A percentile compares a stretch with the other conserved stretches of the same genome.
These are phyloP conservation scores for Amphiprion ocellaris DNA, from an alignment of 2,113 vertebrate species.

Conservation along the genomic window DNA sequence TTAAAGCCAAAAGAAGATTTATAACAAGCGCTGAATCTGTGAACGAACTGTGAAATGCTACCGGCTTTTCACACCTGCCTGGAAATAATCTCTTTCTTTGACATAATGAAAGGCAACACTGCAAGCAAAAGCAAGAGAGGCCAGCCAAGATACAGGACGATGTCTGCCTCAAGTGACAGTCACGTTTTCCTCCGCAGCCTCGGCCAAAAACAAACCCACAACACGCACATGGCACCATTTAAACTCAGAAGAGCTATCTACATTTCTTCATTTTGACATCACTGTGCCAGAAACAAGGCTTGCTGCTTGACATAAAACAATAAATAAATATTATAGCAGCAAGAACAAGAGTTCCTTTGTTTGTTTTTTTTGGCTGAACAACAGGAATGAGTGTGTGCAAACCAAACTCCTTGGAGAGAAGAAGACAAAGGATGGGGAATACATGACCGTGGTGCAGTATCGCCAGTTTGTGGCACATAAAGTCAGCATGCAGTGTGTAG, in stretches of 20 bases:
- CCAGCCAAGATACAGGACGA: background rate
- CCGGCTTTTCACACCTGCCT: background rate
- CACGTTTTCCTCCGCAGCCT: constrained; percentile 15
- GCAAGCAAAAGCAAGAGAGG: background rate
- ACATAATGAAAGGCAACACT: constrained; percentile 6
- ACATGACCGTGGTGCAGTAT: background rate
- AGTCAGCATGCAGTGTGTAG: too few species aligned
- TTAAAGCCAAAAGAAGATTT: background rate
- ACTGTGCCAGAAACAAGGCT: background rate
- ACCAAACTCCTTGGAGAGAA: background rate
- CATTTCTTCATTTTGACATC: background rate
- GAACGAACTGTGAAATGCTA: background rate
- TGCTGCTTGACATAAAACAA: background rate
- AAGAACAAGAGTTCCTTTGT: background rate
- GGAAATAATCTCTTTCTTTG: background rate
- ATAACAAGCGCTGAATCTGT: background rate
- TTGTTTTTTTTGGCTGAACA: background rate
- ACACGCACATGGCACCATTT: background rate
- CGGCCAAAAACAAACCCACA: constrained; percentile 21
- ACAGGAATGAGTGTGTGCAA: background rate
- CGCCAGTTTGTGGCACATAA: too few species aligned
- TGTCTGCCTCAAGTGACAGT: constrained; percentile 24
- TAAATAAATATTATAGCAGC: background rate
- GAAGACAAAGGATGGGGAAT: background rate
- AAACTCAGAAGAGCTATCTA: background rate